These are phyloP conservation scores for Alligator mississippiensis DNA, from an alignment of 2,113 vertebrate species.

Conservation along the genomic window DNA sequence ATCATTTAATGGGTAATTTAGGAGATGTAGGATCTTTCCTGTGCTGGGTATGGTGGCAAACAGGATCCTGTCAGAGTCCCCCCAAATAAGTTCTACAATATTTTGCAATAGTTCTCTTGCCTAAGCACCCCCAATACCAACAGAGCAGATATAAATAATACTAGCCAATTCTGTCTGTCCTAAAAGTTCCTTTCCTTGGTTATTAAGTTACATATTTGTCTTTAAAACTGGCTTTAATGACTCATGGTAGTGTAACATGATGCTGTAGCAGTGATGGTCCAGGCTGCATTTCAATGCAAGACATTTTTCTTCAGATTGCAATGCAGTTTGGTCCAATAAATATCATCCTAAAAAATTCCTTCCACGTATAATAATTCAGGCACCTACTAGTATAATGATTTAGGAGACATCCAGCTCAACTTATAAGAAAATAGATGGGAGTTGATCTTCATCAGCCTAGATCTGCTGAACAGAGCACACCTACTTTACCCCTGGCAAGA, in stretches of 20 bases:
- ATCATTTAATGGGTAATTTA: conserved; percentile 67
- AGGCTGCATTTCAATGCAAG: no score
- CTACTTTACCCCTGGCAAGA: background rate
- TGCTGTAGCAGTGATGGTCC: no score
- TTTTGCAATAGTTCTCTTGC: conserved; percentile 50
- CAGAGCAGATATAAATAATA: conserved; percentile 21
- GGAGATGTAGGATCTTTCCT: conserved; percentile 41
- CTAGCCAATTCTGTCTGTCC: conserved; percentile 19
- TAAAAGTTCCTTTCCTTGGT: background rate
- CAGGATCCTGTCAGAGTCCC: conserved; percentile 30
- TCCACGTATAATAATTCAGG: background rate
- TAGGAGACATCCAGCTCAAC: background rate
- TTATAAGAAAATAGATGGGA: conserved; percentile 1
- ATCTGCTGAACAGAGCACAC: background rate
- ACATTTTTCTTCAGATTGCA: no score
- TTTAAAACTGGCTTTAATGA: conserved; percentile 11
- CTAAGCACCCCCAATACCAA: conserved; percentile 52
- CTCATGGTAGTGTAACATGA: no score
- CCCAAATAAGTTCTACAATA: conserved; percentile 40
- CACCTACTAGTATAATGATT: background rate
- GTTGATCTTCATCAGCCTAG: background rate
- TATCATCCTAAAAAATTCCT: no score
- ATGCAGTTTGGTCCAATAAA: no score
- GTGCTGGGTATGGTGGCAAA: conserved; percentile 24
- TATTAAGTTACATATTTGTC: background rate